These are phyloP conservation scores for Drymonia ruficornis DNA, from an alignment of 2,888 invertebrate genomes.

Conservation along the genomic window DNA sequence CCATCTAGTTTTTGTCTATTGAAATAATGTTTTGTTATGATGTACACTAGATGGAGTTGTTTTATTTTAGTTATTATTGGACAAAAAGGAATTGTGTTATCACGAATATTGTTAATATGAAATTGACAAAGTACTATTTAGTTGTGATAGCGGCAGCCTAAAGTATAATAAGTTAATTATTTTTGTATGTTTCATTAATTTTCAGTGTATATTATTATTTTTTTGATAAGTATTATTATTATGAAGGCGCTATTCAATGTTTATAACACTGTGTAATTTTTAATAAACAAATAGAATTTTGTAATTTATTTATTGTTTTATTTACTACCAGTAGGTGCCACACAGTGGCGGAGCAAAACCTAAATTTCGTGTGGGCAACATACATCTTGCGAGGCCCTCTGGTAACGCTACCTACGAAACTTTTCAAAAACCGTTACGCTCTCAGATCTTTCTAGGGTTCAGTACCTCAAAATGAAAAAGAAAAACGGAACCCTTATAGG, in stretches of 20 bases:
- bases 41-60: background rate
- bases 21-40: background rate
- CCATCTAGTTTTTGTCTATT: background rate
- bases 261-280: conserved; percentile 51
- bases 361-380: no score
- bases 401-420: no score
- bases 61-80: no score
- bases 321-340: no score
- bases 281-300: conserved; percentile 63
- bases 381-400: no score
- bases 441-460: no score
- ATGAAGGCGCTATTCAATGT: conserved; percentile 31
- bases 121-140: background rate
- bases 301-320: conserved; percentile 43
- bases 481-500: no score
- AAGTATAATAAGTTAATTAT: conserved; percentile 7
- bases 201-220: conserved; percentile 40
- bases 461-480: no score
- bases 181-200: conserved; percentile 31
- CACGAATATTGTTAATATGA: background rate
- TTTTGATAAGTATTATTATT: conserved; percentile 45
- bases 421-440: no score
- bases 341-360: no score
- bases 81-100: no score
- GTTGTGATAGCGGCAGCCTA: conserved; percentile 17